Conservation (phyloP, 2,113 vertebrate species). For the Aegotheles bennettii region DNA sequence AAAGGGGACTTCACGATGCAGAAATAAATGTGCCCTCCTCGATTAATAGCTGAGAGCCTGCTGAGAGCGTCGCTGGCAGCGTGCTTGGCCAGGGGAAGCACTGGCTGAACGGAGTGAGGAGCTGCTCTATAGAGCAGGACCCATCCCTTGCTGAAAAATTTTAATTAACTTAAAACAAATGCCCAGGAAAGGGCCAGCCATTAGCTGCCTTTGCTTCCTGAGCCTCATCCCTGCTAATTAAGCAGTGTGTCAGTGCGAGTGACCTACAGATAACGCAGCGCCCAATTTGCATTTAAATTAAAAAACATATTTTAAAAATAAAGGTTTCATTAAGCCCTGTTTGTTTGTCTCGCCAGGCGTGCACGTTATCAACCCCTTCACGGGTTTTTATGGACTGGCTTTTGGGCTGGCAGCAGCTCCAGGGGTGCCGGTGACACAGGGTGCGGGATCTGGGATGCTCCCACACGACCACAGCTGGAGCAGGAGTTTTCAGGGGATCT, state of each 20-base stretch:
- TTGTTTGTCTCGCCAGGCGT: conserved; percentile 28
- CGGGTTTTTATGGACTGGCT: background rate
- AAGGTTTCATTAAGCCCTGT: conserved; percentile 27
- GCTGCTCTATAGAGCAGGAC: background rate
- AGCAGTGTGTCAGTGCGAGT: conserved; percentile 38
- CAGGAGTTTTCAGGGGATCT: too few relatives aligned
- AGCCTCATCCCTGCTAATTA: conserved; percentile 53
- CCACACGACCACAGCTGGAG: rapidly evolving
- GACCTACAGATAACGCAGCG: conserved; percentile 41
- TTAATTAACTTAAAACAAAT: conserved; percentile 73
- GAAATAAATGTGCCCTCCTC: conserved; percentile 18
- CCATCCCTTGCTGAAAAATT: background rate
- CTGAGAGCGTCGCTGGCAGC: background rate
- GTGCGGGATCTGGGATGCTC: too few relatives aligned
- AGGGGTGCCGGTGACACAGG: background rate
- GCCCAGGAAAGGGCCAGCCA: conserved; percentile 13
- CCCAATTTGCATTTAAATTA: conserved; percentile 70
- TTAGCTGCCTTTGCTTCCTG: conserved; percentile 47
- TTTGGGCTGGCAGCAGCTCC: background rate
- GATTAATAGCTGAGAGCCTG: conserved; percentile 13
- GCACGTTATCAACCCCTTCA: background rate
- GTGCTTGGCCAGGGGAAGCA: background rate
- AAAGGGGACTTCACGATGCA: background rate
- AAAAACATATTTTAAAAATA: conserved; percentile 68
- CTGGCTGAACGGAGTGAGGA: background rate